These are phyloP conservation scores for Zoanthus gigantus DNA, from an alignment of 92 coral and sea anemone genomes.

Conservation along the genomic window DNA sequence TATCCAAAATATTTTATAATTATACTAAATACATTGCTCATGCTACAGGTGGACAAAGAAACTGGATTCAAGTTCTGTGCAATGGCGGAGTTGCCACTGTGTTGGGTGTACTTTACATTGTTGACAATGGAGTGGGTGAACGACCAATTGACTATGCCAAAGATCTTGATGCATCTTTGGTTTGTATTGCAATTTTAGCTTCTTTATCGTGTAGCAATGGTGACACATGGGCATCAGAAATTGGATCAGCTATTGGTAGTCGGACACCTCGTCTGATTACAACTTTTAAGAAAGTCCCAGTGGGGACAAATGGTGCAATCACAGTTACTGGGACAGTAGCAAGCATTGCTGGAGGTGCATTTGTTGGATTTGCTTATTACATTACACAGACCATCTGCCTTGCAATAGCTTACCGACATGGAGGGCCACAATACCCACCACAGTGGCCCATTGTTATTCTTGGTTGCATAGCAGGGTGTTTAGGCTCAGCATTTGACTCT, in stretches of 20 bases:
- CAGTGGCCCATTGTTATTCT: conserved; percentile 97
- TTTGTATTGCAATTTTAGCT: conserved; percentile 89
- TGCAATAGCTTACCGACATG: conserved; percentile 61
- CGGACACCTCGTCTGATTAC: conserved; percentile 87
- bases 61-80: conserved; percentile 97
- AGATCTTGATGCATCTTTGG: conserved; percentile 90
- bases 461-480: conserved; percentile 88
- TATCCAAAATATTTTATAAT: background rate
- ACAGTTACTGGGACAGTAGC: conserved; percentile 85
- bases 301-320: conserved; percentile 98
- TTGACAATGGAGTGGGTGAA: conserved; percentile 94
- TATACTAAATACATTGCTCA: background rate
- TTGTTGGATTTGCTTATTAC: conserved; percentile 86
- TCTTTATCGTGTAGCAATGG: conserved; percentile 97
- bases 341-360: conserved; percentile 86
- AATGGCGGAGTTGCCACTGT: conserved; percentile 97
- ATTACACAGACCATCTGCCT: conserved; percentile 55
- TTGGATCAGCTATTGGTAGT: conserved; percentile 84
- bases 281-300: conserved; percentile 87
- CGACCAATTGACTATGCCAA: conserved; percentile 92
- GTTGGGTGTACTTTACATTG: conserved; percentile 73
- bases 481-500: conserved; percentile 92
- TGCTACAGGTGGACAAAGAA: conserved; percentile 92
- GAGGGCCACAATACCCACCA: conserved; percentile 65
- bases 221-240: conserved; percentile 99